Conservation (phyloP, 2,113 vertebrate genomes). For the Lagopus muta region DNA sequence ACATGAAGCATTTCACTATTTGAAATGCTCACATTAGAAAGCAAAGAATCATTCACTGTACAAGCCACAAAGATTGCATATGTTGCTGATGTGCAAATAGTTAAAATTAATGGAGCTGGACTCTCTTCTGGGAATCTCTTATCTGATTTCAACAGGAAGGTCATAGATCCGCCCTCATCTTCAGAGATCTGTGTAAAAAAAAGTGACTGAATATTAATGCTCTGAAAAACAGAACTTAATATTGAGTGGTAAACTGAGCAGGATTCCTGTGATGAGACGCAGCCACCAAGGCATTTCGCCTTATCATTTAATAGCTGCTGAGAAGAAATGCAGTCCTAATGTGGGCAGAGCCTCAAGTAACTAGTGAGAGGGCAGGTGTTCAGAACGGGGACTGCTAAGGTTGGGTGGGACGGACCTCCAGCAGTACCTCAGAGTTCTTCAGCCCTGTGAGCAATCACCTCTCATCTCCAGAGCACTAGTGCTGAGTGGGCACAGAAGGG, state of each 20-base stretch:
- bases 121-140: neutral
- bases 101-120: neutral
- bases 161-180: neutral
- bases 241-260: neutral
- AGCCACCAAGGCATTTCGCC: neutral
- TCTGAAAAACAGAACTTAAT: neutral
- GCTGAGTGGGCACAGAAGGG: neutral
- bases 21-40: neutral
- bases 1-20: neutral
- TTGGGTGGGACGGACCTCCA: neutral
- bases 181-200: neutral
- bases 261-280: neutral
- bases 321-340: neutral
- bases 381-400: neutral
- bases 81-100: neutral
- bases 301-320: neutral
- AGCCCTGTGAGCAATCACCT: neutral
- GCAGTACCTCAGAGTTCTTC: neutral
- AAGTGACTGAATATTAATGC: neutral
- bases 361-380: neutral
- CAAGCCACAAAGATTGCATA: rapidly evolving
- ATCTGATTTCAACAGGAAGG: neutral
- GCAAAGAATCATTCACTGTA: neutral
- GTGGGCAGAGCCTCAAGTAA: neutral
- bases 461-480: neutral